phyloP scores from a whole-genome alignment of 2,888 invertebrate genomes.

The Habrosyne pyritoides region DNA sequence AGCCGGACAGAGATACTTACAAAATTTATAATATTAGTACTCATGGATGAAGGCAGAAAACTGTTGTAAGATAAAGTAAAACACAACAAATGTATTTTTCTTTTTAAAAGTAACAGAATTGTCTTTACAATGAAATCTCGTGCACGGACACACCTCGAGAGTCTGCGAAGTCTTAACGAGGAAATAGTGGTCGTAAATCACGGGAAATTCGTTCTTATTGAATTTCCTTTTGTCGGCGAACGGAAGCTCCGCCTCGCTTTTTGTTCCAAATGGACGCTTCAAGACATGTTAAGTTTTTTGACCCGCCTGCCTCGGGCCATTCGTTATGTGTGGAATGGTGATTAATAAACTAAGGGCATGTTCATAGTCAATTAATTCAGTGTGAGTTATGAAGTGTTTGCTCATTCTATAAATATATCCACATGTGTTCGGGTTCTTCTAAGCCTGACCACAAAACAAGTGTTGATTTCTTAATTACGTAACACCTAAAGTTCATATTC shows the following conservation, averaged over 20 bases:
- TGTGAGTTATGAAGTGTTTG: slow-evolving; percentile 1
- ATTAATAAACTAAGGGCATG: slow-evolving; percentile 22
- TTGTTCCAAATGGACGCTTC: slow-evolving; percentile 68
- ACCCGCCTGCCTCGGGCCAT: slow-evolving; percentile 16
- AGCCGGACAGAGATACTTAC: too few relatives aligned
- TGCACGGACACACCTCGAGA: slow-evolving; percentile 69
- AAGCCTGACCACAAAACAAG: not conserved
- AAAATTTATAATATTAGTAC: too few relatives aligned
- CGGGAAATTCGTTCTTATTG: slow-evolving; percentile 81
- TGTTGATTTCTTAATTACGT: not conserved
- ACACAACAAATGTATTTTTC: slow-evolving; percentile 5
- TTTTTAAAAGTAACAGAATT: slow-evolving; percentile 42
- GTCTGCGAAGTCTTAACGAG: slow-evolving; percentile 73
- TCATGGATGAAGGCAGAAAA: not conserved
- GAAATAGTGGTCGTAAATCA: slow-evolving; percentile 82
- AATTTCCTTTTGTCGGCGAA: slow-evolving; percentile 77
- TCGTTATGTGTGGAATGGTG: slow-evolving; percentile 20
- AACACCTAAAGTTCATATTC: too few relatives aligned
- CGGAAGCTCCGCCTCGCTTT: slow-evolving; percentile 70
- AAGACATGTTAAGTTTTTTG: slow-evolving; percentile 60
- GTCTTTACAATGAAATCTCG: slow-evolving; percentile 67
- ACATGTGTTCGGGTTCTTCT: not conserved
- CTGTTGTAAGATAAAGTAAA: not conserved
- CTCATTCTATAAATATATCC: not conserved
- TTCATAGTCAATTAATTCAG: not conserved